Base-by-base conservation (phyloP, 2,113 vertebrate genomes). In the Elgaria multicarinata region DNA sequence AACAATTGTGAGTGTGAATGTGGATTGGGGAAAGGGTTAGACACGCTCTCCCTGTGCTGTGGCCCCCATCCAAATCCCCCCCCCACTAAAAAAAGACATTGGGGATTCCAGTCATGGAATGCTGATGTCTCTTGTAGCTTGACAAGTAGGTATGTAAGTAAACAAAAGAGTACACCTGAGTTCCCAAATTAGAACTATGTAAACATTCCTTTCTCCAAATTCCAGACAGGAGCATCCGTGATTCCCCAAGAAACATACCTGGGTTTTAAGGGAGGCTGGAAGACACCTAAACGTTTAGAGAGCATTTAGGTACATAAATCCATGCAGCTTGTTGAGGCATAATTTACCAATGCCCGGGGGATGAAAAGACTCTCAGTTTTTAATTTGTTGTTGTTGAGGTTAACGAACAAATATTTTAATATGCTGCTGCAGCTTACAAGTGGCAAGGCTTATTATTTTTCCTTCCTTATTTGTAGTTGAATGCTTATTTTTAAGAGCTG, bases 361-460 rank as follows among this genome's bases (percentile, higher is more conserved):
- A 94, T 66, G 53, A 33, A 92, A 95, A 83, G 69, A 16, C 76
- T 75, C 39, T 33, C 86, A 84, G 28, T 62, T 72, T 76, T 92
- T 77, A 64, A 87, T 79, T 78, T 62, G 28, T 58, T 62, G 78
- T 44, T 83, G 64, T 7, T 79, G 84, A 79, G 90, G 85, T 91
- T 92, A 90, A 95, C 89, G 87, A 94, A 93, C 78, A 88, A 36
- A 39, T 42, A 91, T 92, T 94, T 62, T 92, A 92, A 95, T 90
- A 91, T 44, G 89, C 71, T 90, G 55, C n/a, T 66, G 76, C 0
- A 0, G 82, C 85, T 93, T 79, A 79, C 44, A 91, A 81, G n/a
- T 64, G 79, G 16, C 26, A 85, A 53, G n/a, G 74, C 46, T 91
- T 18, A 9, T 91, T 18, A 9, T 76, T 93, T 95, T 92, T 0